phyloP scores from a whole-genome alignment of 2,113 vertebrate species.

The Phyllostomus discolor region DNA sequence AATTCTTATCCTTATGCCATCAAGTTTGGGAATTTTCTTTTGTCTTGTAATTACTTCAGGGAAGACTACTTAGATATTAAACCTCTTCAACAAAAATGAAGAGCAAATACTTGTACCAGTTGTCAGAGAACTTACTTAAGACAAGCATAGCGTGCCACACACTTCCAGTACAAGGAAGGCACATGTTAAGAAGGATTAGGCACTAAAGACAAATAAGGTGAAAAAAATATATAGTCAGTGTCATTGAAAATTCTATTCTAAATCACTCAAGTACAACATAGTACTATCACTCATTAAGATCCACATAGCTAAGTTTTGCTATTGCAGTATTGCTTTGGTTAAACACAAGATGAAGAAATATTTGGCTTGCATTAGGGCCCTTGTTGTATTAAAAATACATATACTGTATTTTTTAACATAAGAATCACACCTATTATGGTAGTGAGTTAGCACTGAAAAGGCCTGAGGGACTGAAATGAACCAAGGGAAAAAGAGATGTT shows the following conservation, averaged over 20 bases:
- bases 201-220: neutral
- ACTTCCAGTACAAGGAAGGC: neutral
- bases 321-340: neutral
- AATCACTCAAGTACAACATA: neutral
- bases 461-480: neutral
- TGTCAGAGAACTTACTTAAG: slow-evolving; percentile 4
- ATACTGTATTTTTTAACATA: neutral
- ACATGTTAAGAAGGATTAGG: neutral
- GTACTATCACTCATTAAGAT: neutral
- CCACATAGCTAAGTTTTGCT: neutral
- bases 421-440: neutral
- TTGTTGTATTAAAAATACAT: neutral
- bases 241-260: neutral
- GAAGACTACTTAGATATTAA: neutral
- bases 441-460: neutral
- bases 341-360: neutral
- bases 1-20: neutral
- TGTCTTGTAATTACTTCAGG: neutral
- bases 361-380: neutral
- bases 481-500: neutral
- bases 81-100: neutral
- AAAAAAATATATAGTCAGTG: neutral
- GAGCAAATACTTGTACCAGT: neutral
- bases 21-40: neutral
- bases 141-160: neutral